phyloP scores from a whole-genome alignment of 1,140 invertebrate genomes.

The Octopus bimaculoides region DNA sequence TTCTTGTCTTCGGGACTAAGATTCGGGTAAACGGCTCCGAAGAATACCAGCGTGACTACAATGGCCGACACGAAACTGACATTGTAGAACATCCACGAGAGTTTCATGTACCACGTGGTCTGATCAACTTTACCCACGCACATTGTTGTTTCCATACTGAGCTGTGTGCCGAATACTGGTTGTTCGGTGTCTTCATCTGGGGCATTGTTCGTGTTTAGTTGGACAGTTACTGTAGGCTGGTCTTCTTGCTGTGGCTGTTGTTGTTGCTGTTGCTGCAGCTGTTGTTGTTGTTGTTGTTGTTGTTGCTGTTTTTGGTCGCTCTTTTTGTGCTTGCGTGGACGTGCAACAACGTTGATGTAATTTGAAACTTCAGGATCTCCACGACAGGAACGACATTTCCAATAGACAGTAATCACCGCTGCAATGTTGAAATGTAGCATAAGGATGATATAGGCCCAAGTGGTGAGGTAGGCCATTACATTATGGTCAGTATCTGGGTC shows the following conservation, averaged over 20 bases:
- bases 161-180: background rate
- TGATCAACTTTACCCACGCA: background rate
- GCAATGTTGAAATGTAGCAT: background rate
- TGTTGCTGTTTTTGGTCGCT: background rate
- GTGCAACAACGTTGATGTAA: background rate
- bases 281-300: background rate
- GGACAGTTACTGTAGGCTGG: background rate
- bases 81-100: slow-evolving; percentile 36
- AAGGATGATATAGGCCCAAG: slow-evolving; percentile 1
- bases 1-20: background rate
- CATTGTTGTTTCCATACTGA: background rate
- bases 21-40: slow-evolving; percentile 30
- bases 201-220: background rate
- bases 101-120: slow-evolving; percentile 30
- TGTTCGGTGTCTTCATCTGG: background rate
- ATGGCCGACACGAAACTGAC: slow-evolving; percentile 28
- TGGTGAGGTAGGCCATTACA: slow-evolving; percentile 10
- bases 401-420: background rate
- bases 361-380: background rate
- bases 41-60: slow-evolving; percentile 38
- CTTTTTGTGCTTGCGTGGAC: background rate
- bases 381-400: background rate
- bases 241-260: background rate
- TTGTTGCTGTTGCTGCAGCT: background rate
- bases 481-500: slow-evolving; percentile 8